Evolutionary conservation across 2,888 invertebrate genomes (phyloP).

Genomic region (Lathronympha strigana): DNA sequence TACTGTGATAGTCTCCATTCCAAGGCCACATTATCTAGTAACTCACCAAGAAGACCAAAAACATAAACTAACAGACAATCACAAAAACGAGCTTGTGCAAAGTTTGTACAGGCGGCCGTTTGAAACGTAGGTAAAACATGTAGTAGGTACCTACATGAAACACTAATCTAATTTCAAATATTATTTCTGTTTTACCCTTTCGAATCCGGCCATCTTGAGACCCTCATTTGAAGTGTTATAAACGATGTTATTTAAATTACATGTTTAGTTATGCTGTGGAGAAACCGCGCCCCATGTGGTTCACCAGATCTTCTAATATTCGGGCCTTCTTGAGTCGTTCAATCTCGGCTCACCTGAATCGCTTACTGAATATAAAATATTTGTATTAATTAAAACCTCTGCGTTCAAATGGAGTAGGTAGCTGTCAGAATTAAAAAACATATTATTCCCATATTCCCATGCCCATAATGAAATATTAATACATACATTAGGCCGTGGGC

Average conservation of each 20-base stretch:
- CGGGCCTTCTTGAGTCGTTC: background rate
- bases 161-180: background rate
- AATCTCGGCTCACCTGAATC: background rate
- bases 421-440: too few species aligned
- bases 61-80: background rate
- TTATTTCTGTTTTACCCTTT: background rate
- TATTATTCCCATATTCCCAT: too few species aligned
- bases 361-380: too few species aligned
- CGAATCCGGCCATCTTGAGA: background rate
- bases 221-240: background rate
- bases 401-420: too few species aligned
- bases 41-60: background rate
- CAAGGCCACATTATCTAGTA: background rate
- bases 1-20: background rate
- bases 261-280: background rate
- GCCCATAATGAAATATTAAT: too few species aligned
- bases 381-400: too few species aligned
- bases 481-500: too few species aligned
- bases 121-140: too few species aligned
- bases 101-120: background rate
- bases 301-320: background rate
- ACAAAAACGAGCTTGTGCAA: too few species aligned
- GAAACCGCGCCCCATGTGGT: background rate
- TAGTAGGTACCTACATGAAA: too few species aligned
- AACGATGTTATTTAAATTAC: conserved; percentile 11